phyloP scores from a whole-genome alignment of 2,113 vertebrate species.

The Pardalotus punctatus region DNA sequence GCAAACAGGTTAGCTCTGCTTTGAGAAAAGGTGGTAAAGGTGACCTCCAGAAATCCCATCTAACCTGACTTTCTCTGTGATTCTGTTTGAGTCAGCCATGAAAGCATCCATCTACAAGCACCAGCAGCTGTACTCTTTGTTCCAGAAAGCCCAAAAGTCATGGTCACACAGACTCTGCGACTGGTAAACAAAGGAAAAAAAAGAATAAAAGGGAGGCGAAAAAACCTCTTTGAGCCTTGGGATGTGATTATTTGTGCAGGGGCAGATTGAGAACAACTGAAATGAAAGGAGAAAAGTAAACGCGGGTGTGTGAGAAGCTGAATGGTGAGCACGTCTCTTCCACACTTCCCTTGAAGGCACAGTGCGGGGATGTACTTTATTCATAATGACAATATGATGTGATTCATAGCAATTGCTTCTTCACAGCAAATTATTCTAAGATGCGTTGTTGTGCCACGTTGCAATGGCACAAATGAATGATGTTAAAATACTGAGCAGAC shows the following conservation, averaged over 20 bases:
- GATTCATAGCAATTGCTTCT: constrained; percentile 65
- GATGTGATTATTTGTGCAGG: constrained; percentile 11
- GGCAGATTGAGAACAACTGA: not conserved
- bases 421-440: constrained; percentile 54
- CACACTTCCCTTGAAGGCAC: constrained; percentile 25
- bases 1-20: not conserved
- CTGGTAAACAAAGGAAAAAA: not conserved
- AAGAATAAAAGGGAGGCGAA: not conserved
- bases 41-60: not conserved
- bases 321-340: constrained; percentile 17
- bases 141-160: not conserved
- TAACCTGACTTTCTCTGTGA: not conserved
- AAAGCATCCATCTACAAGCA: not conserved
- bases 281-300: constrained; percentile 16
- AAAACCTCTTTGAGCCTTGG: not conserved
- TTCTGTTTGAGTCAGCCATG: not conserved
- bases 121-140: not conserved
- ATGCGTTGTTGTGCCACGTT: constrained; percentile 41
- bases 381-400: constrained; percentile 59
- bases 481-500: constrained; percentile 65
- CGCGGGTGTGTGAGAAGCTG: not conserved
- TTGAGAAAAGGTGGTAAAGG: not conserved
- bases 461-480: constrained; percentile 61
- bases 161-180: not conserved
- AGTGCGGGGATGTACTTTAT: not conserved